A percentile compares a stretch with the other conserved stretches of the same genome.
Conservation (phyloP, 2,113 vertebrate genomes). For the Pipra filicauda region DNA sequence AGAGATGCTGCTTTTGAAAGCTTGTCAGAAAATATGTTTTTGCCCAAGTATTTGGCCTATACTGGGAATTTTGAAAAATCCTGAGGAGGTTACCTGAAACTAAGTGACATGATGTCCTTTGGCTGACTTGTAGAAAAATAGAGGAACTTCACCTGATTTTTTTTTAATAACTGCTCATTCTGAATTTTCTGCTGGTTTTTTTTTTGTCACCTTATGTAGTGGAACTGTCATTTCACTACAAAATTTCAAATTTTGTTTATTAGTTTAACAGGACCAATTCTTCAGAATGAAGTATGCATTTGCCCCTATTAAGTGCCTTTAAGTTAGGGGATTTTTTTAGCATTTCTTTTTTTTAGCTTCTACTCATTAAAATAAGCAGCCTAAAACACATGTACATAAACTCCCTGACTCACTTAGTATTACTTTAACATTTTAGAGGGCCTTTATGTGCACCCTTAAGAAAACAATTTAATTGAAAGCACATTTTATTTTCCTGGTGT, state of each 20-base stretch:
- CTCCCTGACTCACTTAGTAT: neutral
- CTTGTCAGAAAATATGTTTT: neutral
- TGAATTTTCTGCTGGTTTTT: neutral
- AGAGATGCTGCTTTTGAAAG: neutral
- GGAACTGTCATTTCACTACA: neutral
- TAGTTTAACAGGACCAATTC: neutral
- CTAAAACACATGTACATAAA: neutral
- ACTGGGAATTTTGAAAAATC: neutral
- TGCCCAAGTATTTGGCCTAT: neutral
- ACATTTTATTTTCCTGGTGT: neutral
- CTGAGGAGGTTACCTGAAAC: neutral
- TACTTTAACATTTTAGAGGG: neutral
- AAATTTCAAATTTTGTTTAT: neutral
- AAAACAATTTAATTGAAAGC: neutral
- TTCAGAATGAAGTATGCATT: neutral
- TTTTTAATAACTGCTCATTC: neutral
- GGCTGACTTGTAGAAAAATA: neutral
- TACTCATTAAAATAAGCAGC: neutral
- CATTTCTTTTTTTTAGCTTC: neutral
- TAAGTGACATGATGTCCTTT: accelerated
- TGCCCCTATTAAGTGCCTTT: neutral
- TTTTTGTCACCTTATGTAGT: neutral
- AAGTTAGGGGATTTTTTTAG: neutral
- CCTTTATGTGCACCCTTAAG: neutral
- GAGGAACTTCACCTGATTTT: neutral